Conservation (phyloP, 1,140 invertebrate genomes). For the Platyscapa corneri region DNA sequence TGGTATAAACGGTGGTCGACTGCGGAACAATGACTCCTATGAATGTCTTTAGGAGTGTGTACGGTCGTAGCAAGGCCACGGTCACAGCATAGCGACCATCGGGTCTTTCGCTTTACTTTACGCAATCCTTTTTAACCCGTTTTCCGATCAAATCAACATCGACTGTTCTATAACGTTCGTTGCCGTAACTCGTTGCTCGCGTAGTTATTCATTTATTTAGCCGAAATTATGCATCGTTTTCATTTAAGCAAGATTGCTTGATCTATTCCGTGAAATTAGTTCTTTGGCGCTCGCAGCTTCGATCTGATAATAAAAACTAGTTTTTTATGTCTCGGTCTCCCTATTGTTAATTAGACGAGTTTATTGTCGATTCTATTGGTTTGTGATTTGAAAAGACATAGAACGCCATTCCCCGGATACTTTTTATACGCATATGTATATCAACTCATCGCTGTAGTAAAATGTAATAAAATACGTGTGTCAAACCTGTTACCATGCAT, state of each 20-base stretch:
- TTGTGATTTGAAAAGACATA: neutral
- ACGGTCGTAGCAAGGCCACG: constrained; percentile 61
- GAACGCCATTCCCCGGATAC: neutral
- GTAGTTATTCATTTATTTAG: neutral
- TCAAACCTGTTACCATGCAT: neutral
- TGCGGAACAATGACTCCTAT: constrained; percentile 22
- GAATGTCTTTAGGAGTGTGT: constrained; percentile 50
- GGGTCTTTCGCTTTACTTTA: constrained; percentile 51
- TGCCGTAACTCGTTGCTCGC: neutral
- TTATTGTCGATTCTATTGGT: neutral
- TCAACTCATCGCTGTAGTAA: neutral
- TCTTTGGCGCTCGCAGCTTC: neutral
- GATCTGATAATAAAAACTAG: constrained; percentile 13
- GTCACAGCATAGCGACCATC: constrained; percentile 60
- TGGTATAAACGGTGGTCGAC: neutral
- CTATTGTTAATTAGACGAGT: constrained; percentile 27
- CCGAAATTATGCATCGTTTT: constrained; percentile 20
- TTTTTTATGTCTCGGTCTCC: neutral
- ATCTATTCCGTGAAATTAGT: neutral
- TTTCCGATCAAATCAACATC: constrained; percentile 1
- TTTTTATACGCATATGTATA: neutral
- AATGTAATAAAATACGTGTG: neutral
- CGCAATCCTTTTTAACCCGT: constrained; percentile 44
- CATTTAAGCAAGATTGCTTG: neutral
- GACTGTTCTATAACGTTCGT: neutral